These are phyloP conservation scores for Unio delphinus DNA, from an alignment of 2,888 invertebrate species.

Conservation along the genomic window DNA sequence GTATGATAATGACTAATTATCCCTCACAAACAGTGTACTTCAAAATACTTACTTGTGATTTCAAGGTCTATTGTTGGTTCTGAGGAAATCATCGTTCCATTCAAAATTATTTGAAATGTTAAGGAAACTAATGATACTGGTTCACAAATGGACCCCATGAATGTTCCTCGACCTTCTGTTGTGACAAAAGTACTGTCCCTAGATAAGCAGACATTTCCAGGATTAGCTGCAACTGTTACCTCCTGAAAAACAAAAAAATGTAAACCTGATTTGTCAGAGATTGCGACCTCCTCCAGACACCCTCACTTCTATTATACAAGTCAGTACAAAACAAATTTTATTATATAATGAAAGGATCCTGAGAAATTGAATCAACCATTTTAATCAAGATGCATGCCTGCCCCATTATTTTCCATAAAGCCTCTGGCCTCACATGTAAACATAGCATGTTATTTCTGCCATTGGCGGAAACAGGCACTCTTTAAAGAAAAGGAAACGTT, in stretches of 20 bases:
- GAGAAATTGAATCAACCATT: not conserved
- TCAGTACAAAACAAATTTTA: too few relatives aligned
- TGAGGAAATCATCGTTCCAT: too few relatives aligned
- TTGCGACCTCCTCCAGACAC: not conserved
- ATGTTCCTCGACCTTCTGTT: conserved; percentile 26
- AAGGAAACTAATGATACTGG: conserved; percentile 20
- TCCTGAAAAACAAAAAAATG: conserved; percentile 10
- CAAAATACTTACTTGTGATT: conserved; percentile 9
- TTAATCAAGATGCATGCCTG: not conserved
- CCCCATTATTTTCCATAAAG: too few relatives aligned
- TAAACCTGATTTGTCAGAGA: not conserved
- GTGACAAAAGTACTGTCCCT: conserved; percentile 20
- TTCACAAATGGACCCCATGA: conserved; percentile 35
- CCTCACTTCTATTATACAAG: too few relatives aligned
- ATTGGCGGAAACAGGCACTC: too few relatives aligned
- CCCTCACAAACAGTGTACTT: too few relatives aligned
- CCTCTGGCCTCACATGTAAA: too few relatives aligned
- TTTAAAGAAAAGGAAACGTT: too few relatives aligned
- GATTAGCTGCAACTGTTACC: conserved; percentile 6
- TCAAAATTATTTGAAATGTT: conserved; percentile 10
- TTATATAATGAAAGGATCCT: too few relatives aligned
- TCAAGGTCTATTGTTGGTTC: too few relatives aligned
- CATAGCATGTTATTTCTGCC: too few relatives aligned
- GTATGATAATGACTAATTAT: too few relatives aligned
- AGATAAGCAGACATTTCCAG: conserved; percentile 22